Percentiles rank a stretch among this genome's conserved stretches.
Evolutionary conservation across 2,113 vertebrate genomes (phyloP).

Genomic region (Benitochromis conjunctus): DNA sequence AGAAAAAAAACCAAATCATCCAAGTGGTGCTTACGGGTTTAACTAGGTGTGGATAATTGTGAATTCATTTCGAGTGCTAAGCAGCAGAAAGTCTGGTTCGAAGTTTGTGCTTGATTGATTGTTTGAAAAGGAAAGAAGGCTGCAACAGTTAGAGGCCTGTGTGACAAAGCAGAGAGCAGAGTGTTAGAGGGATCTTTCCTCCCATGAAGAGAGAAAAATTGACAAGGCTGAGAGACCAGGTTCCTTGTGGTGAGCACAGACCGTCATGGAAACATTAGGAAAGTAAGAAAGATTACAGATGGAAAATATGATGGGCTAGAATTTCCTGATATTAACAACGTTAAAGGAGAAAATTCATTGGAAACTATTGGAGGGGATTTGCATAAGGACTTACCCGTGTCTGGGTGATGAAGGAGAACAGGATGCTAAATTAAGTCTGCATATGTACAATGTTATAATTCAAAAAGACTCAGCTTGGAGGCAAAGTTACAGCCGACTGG

Average conservation of each 20-base stretch:
- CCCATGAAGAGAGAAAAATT: background rate
- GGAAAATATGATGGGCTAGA: conserved; percentile 10
- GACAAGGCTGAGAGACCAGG: background rate
- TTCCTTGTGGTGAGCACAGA: conserved; percentile 5
- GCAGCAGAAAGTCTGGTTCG: background rate
- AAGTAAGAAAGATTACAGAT: conserved; percentile 25
- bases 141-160: background rate
- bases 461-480: background rate
- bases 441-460: background rate
- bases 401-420: background rate
- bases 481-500: background rate
- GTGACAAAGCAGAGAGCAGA: background rate
- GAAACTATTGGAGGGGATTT: background rate
- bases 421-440: background rate
- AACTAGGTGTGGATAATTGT: background rate
- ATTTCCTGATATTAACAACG: conserved; percentile 18
- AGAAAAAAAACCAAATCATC: background rate
- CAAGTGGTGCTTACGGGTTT: background rate
- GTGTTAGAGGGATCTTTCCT: background rate
- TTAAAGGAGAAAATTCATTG: background rate
- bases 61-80: background rate
- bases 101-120: background rate
- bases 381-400: background rate
- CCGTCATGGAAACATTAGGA: conserved; percentile 1
- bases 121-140: background rate